These are phyloP conservation scores for Polydrusus pterygomalis DNA, from an alignment of 2,888 invertebrate species.

Conservation along the genomic window DNA sequence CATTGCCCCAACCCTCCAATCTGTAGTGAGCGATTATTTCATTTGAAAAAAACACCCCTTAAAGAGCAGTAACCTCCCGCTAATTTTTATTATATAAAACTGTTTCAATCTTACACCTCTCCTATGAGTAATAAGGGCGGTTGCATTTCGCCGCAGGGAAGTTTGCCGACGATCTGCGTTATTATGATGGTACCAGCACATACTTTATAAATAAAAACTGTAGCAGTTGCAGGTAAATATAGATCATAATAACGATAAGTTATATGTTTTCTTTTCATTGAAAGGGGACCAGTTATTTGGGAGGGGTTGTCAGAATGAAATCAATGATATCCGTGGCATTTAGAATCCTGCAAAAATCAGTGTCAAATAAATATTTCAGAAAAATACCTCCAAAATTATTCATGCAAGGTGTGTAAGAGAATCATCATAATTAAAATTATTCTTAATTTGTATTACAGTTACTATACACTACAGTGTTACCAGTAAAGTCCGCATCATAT, in stretches of 20 bases:
- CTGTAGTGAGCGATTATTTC: neutral
- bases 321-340: too few species aligned
- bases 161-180: slow-evolving; percentile 32
- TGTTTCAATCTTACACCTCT: slow-evolving; percentile 36
- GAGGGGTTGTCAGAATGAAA: neutral
- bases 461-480: too few species aligned
- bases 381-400: too few species aligned
- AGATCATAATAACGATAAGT: slow-evolving; percentile 52
- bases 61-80: neutral
- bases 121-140: slow-evolving; percentile 35
- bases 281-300: neutral
- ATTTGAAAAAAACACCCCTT: slow-evolving; percentile 10
- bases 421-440: too few species aligned
- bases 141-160: slow-evolving; percentile 45
- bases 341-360: too few species aligned
- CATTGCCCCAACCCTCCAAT: neutral
- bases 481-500: too few species aligned
- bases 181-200: slow-evolving; percentile 62
- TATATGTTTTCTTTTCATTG: slow-evolving; percentile 6
- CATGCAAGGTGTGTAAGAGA: too few species aligned
- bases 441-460: too few species aligned
- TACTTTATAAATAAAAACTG: slow-evolving; percentile 43
- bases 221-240: slow-evolving; percentile 55
- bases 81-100: slow-evolving; percentile 32
- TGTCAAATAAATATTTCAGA: too few species aligned